Conservation (phyloP, 2,113 vertebrate genomes). For the Rhodinocichla rosea region DNA sequence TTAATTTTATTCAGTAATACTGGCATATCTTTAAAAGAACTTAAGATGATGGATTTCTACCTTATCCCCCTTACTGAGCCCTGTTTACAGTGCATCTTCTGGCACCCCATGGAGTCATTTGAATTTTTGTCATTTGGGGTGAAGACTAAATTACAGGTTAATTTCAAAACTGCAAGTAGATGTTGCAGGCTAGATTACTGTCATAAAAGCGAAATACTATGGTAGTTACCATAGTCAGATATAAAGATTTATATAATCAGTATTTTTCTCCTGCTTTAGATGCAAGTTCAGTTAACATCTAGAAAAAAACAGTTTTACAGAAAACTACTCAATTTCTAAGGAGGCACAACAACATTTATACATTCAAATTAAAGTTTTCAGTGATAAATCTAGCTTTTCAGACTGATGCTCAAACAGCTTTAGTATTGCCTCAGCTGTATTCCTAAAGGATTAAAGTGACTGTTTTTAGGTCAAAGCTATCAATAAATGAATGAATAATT, state of each 20-base stretch:
- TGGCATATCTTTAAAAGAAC: slow-evolving; percentile 42
- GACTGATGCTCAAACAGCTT: slow-evolving; percentile 50
- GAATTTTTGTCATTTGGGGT: slow-evolving; percentile 86
- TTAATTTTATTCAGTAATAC: slow-evolving; percentile 48
- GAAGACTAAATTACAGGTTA: slow-evolving; percentile 88
- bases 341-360: slow-evolving; percentile 59
- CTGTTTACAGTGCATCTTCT: slow-evolving; percentile 81
- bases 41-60: slow-evolving; percentile 53
- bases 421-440: slow-evolving; percentile 40
- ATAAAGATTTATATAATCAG: slow-evolving; percentile 72
- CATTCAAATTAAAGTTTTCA: slow-evolving; percentile 52
- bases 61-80: slow-evolving; percentile 60
- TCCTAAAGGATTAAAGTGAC: slow-evolving; percentile 59
- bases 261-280: slow-evolving; percentile 69
- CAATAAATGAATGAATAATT: slow-evolving; percentile 85
- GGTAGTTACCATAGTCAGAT: slow-evolving; percentile 69
- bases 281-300: slow-evolving; percentile 61
- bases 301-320: neutral
- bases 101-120: slow-evolving; percentile 82
- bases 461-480: slow-evolving; percentile 75
- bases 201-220: slow-evolving; percentile 73
- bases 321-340: slow-evolving; percentile 45
- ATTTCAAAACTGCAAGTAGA: slow-evolving; percentile 80
- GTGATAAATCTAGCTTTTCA: slow-evolving; percentile 37
- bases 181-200: slow-evolving; percentile 78